phyloP scores from a whole-genome alignment of 2,797 vertebrate species.

The Argentina silus region DNA sequence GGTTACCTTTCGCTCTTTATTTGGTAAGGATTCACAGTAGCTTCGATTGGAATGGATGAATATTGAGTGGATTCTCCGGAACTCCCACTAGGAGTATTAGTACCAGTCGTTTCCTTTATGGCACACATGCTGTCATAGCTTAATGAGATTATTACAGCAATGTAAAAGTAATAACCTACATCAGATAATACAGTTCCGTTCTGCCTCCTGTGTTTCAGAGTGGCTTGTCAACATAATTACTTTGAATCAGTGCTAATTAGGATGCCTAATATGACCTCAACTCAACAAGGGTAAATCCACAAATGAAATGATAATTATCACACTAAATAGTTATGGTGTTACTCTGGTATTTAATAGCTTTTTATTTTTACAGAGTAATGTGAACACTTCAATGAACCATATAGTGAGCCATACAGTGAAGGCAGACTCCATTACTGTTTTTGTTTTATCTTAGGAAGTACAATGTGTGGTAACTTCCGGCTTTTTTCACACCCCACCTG shows the following conservation, averaged over 20 bases:
- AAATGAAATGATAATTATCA: background rate
- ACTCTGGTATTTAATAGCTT: background rate
- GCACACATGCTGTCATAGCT: background rate
- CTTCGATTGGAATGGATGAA: constrained; percentile 34
- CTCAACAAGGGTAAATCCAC: background rate
- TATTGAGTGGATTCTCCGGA: constrained; percentile 37
- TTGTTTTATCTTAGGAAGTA: too few species aligned
- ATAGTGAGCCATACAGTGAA: too few species aligned
- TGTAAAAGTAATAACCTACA: constrained; percentile 3
- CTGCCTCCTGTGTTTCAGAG: constrained; percentile 7
- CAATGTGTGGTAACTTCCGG: too few species aligned
- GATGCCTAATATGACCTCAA: background rate
- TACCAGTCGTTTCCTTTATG: background rate
- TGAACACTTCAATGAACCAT: too few species aligned
- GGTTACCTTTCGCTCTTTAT: constrained; percentile 31
- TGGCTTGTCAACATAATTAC: constrained; percentile 7
- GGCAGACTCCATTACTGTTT: too few species aligned
- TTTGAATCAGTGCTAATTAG: background rate
- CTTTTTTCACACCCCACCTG: too few species aligned
- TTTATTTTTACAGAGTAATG: background rate
- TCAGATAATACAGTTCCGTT: constrained; percentile 5
- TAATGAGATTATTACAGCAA: constrained; percentile 17
- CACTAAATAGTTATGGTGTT: background rate
- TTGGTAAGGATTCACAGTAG: constrained; percentile 43
- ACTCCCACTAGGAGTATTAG: constrained; percentile 28